Evolutionary conservation across 2,113 vertebrate genomes (phyloP).

Genomic region (Neomonachus schauinslandi): DNA sequence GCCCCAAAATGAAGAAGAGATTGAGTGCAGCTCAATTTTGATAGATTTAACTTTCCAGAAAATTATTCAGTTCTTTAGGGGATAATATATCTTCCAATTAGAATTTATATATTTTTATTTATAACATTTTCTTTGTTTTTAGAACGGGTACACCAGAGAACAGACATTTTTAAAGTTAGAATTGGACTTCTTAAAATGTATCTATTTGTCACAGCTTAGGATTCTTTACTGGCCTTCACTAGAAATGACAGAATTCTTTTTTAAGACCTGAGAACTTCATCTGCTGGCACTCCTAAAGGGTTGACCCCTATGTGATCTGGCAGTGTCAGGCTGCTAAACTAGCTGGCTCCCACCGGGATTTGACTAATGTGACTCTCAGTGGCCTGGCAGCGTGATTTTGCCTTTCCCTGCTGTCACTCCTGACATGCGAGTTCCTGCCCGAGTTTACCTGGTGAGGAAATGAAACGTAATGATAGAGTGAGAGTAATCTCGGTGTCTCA

Average conservation of each 20-base stretch:
- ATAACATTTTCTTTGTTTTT: neutral
- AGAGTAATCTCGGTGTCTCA: slow-evolving; percentile 1
- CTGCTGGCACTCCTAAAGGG: neutral
- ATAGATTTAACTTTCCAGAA: neutral
- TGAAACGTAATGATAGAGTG: neutral
- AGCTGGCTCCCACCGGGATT: slow-evolving; percentile 17
- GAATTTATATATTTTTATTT: neutral
- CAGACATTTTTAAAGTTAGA: neutral
- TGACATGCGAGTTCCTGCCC: slow-evolving; percentile 29
- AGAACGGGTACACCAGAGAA: neutral
- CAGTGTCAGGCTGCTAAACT: neutral
- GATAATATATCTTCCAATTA: neutral
- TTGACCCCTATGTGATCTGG: slow-evolving; percentile 17
- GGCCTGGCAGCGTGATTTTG: slow-evolving; percentile 31
- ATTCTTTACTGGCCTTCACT: neutral
- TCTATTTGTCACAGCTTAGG: neutral
- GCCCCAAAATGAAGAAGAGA: neutral
- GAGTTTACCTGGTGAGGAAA: neutral
- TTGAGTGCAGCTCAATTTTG: neutral
- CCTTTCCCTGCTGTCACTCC: slow-evolving; percentile 51
- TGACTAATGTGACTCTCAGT: slow-evolving; percentile 38
- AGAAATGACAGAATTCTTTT: slow-evolving; percentile 13
- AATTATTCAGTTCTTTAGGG: neutral
- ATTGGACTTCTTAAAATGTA: neutral
- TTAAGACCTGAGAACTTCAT: slow-evolving; percentile 33